Base-by-base conservation (phyloP, 2,888 invertebrate species). In the Neuroscelio doddi region DNA sequence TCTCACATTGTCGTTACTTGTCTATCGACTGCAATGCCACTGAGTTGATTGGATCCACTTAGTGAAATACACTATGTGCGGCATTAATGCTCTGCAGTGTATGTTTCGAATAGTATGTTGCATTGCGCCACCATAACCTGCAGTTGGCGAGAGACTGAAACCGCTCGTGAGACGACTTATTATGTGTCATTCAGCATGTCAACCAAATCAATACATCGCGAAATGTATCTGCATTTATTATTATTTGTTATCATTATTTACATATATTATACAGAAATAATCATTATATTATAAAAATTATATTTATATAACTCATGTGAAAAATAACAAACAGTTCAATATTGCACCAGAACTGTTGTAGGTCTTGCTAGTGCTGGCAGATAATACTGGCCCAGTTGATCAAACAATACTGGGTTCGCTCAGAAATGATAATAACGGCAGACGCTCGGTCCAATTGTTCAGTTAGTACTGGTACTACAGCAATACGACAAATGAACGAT, bases 41-140 rank as follows among this genome's bases (percentile, higher is more conserved):
- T 71, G 80, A 79, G 80, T 81, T 83, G 81, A 84, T 83, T 83
- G 82, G 83, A 81, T 83, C 83, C 83, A 84, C 83, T 84, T 82
- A 83, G 80, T 79, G 75, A 78, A 74, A 77, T 80, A 80, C 78
- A 78, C 76, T 53, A 57, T 52, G 59, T 68, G 78, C 75, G 71
- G 76, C 75, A 79, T 81, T 82, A 80, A 80, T 78, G 79, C 75
- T 82, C 79, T 80, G 81, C 80, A 81, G 81, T 79, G 78, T 80
- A 82, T 79, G 75, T 73, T n/a, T n/a, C 78, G 63, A 77, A 59
- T 41, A 59, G 52, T 44, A 29, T 51, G 58, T 55, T 51, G 61
- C 36, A 61, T 72, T 69, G 72, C 76, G 72, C 77, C 76, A 75
- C 78, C 77, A 76, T 78, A 78, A 77, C 71, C 73, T 73, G 72